Evolutionary conservation across 1,140 invertebrate genomes (phyloP).

Genomic region (Eumeta japonica): DNA sequence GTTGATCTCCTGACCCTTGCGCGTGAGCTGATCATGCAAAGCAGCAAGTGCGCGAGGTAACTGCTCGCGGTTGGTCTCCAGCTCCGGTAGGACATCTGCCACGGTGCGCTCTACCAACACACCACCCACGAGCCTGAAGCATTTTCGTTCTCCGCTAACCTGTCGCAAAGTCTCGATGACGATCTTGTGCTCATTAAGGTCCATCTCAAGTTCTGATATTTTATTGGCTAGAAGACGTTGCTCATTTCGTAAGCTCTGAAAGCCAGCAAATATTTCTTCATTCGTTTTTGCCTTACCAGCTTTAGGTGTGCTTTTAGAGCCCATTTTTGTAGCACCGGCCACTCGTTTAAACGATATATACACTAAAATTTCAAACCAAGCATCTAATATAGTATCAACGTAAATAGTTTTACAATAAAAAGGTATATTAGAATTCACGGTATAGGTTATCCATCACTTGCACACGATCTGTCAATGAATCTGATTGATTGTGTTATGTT

Average conservation of each 20-base stretch:
- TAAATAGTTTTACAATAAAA: too few species aligned
- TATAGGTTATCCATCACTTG: too few species aligned
- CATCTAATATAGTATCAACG: too few species aligned
- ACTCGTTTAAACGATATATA: background rate
- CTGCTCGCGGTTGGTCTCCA: constrained; percentile 81
- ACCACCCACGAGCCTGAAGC: constrained; percentile 91
- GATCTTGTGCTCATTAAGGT: constrained; percentile 92
- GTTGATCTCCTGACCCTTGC: constrained; percentile 89
- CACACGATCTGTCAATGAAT: too few species aligned
- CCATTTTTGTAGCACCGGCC: too few species aligned
- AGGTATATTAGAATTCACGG: too few species aligned
- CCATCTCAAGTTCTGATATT: constrained; percentile 88
- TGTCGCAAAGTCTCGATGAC: constrained; percentile 91
- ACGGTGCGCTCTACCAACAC: constrained; percentile 91
- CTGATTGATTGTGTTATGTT: too few species aligned
- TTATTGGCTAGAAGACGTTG: constrained; percentile 83
- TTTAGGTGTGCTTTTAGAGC: constrained; percentile 17
- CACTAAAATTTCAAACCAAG: constrained; percentile 6
- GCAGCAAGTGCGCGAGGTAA: constrained; percentile 75
- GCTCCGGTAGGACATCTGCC: constrained; percentile 83
- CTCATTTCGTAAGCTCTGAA: constrained; percentile 83
- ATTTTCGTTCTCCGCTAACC: constrained; percentile 82
- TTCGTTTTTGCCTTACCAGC: constrained; percentile 52
- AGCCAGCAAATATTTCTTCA: constrained; percentile 83
- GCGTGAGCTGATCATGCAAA: constrained; percentile 76